Evolutionary conservation across 2,113 vertebrate genomes (phyloP).

Genomic region (Eupsittula cactorum): DNA sequence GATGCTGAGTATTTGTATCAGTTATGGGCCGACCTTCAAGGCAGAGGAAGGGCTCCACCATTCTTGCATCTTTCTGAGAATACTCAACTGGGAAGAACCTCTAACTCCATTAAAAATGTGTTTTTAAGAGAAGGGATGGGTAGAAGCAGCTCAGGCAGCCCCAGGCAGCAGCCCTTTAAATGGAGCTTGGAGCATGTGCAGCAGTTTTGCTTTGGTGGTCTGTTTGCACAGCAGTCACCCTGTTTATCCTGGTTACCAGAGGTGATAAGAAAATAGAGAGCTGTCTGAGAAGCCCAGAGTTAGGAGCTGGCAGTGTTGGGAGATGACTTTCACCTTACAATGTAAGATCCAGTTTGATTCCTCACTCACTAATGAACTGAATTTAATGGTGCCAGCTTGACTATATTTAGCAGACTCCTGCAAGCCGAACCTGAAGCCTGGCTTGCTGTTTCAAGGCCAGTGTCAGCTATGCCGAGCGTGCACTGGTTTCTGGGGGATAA

Average conservation of each 20-base stretch:
- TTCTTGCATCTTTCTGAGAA: fast-evolving
- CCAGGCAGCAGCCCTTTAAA: not conserved
- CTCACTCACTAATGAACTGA: slow-evolving; percentile 3
- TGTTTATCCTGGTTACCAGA: not conserved
- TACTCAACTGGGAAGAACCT: not conserved
- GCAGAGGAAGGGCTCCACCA: not conserved
- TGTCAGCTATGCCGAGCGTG: not conserved
- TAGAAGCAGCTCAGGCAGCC: not conserved
- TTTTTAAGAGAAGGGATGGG: not conserved
- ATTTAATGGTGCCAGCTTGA: slow-evolving; percentile 21
- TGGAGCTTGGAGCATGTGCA: not conserved
- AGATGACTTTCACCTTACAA: not conserved
- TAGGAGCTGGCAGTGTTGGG: not conserved
- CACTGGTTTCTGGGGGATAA: not conserved
- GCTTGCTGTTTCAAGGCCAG: not conserved
- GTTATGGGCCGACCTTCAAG: no score
- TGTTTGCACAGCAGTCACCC: not conserved
- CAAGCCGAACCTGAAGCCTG: not conserved
- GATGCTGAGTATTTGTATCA: not conserved
- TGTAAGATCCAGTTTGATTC: slow-evolving; percentile 15
- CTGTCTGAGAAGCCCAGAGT: not conserved
- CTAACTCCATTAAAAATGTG: not conserved
- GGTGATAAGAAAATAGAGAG: not conserved
- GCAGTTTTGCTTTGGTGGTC: not conserved
- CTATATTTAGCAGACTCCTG: not conserved